Percentiles rank a stretch among this genome's conserved stretches.
Conservation (phyloP, 2,888 invertebrate genomes). For the Xylota segnis region DNA sequence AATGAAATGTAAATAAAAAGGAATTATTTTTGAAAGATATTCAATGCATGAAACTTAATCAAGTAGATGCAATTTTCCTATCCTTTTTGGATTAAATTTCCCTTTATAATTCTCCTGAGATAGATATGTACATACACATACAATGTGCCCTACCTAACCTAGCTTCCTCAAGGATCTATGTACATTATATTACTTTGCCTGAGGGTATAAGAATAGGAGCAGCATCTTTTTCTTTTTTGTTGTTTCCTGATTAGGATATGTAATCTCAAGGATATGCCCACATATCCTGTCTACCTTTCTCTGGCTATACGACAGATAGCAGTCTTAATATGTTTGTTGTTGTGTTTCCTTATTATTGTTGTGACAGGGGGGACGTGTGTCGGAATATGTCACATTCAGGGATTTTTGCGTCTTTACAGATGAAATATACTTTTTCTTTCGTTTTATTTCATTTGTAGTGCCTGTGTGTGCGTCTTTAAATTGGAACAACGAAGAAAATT, state of each 20-base stretch:
- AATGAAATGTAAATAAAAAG: not conserved
- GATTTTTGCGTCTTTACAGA: conserved; percentile 43
- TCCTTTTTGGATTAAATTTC: conserved; percentile 20
- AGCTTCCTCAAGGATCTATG: conserved; percentile 27
- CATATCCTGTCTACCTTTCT: conserved; percentile 46
- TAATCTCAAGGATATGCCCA: conserved; percentile 57
- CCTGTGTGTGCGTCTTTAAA: conserved; percentile 29
- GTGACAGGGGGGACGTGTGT: conserved; percentile 20
- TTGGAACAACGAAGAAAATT: conserved; percentile 25
- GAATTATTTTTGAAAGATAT: conserved; percentile 3
- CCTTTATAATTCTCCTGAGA: conserved; percentile 12
- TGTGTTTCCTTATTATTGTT: not conserved
- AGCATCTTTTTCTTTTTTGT: not conserved
- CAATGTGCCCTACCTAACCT: not conserved
- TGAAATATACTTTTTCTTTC: not conserved
- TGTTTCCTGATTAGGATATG: conserved; percentile 59
- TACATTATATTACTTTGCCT: conserved; percentile 1
- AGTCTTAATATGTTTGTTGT: conserved; percentile 5
- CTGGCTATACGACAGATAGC: not conserved
- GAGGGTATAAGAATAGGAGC: not conserved
- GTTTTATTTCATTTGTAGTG: not conserved
- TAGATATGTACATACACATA: not conserved
- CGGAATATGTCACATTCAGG: conserved; percentile 48
- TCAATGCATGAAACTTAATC: conserved; percentile 32
- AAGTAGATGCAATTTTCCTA: conserved; percentile 57